A percentile compares a stretch with the other conserved stretches of the same genome.
Evolutionary conservation across 1,140 invertebrate species (phyloP).

Genomic region (Venustaconcha ellipsiformis): DNA sequence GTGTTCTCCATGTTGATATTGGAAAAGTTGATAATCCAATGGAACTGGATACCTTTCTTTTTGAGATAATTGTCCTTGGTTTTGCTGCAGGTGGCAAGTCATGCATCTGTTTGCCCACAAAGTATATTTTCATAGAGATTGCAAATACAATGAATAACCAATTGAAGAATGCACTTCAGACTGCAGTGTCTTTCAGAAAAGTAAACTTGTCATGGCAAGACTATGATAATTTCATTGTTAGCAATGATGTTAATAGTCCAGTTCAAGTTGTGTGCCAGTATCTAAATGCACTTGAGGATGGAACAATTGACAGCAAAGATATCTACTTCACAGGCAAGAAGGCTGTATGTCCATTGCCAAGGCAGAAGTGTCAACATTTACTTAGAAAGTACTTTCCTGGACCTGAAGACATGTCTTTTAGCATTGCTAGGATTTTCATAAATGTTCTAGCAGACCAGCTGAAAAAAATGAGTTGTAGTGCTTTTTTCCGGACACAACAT

Average conservation of each 20-base stretch:
- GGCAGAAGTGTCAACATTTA: slow-evolving; percentile 17
- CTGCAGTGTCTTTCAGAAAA: slow-evolving; percentile 31
- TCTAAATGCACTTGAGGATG: slow-evolving; percentile 18
- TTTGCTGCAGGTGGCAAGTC: slow-evolving; percentile 25
- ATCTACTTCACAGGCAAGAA: slow-evolving; percentile 15
- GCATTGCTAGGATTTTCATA: slow-evolving; percentile 23
- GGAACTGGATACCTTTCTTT: slow-evolving; percentile 35
- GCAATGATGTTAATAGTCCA: slow-evolving; percentile 41
- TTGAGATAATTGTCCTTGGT: slow-evolving; percentile 36
- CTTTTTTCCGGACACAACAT: slow-evolving; percentile 24
- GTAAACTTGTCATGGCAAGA: slow-evolving; percentile 29
- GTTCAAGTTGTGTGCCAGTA: slow-evolving; percentile 46
- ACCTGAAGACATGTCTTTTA: slow-evolving; percentile 29
- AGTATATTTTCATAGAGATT: slow-evolving; percentile 37
- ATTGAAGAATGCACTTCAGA: slow-evolving; percentile 33
- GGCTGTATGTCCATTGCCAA: slow-evolving; percentile 15
- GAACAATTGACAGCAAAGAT: slow-evolving; percentile 32
- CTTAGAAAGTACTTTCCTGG: slow-evolving; percentile 29
- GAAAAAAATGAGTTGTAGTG: slow-evolving; percentile 33
- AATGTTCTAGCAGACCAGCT: slow-evolving; percentile 32
- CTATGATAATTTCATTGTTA: slow-evolving; percentile 23
- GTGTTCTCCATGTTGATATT: slow-evolving; percentile 42
- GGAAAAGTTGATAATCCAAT: slow-evolving; percentile 25
- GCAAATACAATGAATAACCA: slow-evolving; percentile 36
- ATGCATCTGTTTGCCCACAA: slow-evolving; percentile 9